A percentile compares a stretch with the other conserved stretches of the same genome.
Evolutionary conservation across 2,888 invertebrate genomes (phyloP).

Genomic region (Protophormia terraenovae): DNA sequence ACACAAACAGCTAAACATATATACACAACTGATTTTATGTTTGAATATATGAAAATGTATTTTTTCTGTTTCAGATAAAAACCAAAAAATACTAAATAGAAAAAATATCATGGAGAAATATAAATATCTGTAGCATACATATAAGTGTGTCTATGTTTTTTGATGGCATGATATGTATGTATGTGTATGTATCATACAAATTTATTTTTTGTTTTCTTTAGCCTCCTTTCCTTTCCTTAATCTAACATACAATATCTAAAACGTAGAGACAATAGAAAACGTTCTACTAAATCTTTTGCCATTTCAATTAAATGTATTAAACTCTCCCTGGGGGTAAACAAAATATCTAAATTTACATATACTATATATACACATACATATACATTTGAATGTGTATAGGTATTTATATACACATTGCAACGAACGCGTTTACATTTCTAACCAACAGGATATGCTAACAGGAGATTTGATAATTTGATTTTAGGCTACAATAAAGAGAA

Average conservation of each 20-base stretch:
- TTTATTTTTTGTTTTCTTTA: background rate
- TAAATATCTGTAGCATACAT: background rate
- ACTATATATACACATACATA: background rate
- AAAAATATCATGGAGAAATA: slow-evolving; percentile 9
- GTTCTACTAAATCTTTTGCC: slow-evolving; percentile 50
- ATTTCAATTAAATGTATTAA: slow-evolving; percentile 65
- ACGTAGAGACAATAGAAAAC: slow-evolving; percentile 23
- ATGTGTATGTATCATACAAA: background rate
- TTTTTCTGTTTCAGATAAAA: background rate
- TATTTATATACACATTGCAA: background rate
- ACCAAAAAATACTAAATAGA: slow-evolving; percentile 6
- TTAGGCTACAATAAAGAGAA: too few relatives aligned
- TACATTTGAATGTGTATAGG: background rate
- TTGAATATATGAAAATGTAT: background rate
- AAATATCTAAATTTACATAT: background rate
- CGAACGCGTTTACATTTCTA: too few relatives aligned
- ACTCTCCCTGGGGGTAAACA: slow-evolving; percentile 45
- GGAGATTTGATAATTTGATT: too few relatives aligned
- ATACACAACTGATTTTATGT: slow-evolving; percentile 10
- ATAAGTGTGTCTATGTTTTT: too few relatives aligned
- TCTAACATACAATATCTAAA: background rate
- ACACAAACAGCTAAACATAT: background rate
- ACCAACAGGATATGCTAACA: too few relatives aligned
- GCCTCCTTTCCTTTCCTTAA: background rate
- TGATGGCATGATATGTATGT: background rate